Conservation (phyloP, 2,888 invertebrate genomes). For the Nomada goodeniana region DNA sequence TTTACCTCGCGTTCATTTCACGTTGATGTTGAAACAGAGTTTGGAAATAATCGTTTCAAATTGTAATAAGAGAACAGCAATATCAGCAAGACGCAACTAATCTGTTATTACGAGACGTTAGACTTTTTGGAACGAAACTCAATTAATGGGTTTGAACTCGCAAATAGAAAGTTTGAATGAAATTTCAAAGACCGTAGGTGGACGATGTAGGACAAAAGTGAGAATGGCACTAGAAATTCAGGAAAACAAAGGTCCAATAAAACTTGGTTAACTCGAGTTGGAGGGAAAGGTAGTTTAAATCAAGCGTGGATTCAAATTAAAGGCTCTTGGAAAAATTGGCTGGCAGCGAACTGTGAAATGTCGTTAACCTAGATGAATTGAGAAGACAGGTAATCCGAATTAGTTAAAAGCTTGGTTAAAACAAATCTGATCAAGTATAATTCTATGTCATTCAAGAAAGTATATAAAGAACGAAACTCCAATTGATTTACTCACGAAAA, state of each 20-base stretch:
- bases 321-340: constrained; percentile 18
- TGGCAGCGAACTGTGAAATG: background rate
- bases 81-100: too few relatives aligned
- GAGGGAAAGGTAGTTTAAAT: constrained; percentile 4
- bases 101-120: too few relatives aligned
- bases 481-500: too few relatives aligned
- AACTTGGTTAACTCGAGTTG: constrained; percentile 3
- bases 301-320: constrained; percentile 15
- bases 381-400: constrained; percentile 19
- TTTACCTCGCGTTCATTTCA: background rate
- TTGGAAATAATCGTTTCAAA: too few relatives aligned
- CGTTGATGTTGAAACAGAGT: background rate
- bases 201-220: background rate
- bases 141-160: too few relatives aligned
- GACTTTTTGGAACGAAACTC: too few relatives aligned
- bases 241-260: constrained; percentile 8
- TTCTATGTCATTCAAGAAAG: background rate
- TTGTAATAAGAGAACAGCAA: too few relatives aligned
- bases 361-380: constrained; percentile 25
- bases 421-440: constrained; percentile 7
- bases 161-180: too few relatives aligned
- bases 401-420: constrained; percentile 14
- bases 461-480: background rate
- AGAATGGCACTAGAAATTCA: too few relatives aligned
- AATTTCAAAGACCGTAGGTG: background rate